Conservation (phyloP, 2,888 invertebrate species). For the Eupithecia pulchellata region DNA sequence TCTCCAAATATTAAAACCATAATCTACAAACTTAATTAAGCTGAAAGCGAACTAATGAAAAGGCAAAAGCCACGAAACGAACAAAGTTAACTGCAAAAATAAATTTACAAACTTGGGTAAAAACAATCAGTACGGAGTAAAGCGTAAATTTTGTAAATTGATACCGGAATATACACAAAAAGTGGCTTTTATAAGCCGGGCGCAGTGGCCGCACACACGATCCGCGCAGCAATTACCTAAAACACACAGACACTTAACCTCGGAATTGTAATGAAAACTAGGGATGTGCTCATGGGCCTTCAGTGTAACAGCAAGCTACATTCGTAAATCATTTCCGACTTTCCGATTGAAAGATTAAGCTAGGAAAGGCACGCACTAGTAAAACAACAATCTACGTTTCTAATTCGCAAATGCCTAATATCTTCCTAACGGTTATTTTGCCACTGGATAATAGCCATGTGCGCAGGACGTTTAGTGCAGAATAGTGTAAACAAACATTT, state of each 20-base stretch:
- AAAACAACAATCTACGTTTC: background rate
- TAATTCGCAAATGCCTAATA: no score
- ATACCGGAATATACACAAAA: constrained; percentile 70
- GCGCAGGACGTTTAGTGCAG: no score
- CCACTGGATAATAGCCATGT: no score
- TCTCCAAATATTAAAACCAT: constrained; percentile 20
- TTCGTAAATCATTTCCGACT: background rate
- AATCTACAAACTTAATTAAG: constrained; percentile 30
- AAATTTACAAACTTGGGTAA: constrained; percentile 47
- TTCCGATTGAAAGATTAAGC: background rate
- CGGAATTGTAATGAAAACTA: constrained; percentile 82
- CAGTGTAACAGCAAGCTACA: background rate
- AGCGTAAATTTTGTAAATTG: constrained; percentile 55
- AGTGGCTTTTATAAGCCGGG: constrained; percentile 66
- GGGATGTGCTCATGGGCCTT: constrained; percentile 21
- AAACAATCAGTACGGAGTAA: constrained; percentile 46
- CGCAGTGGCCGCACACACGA: constrained; percentile 63
- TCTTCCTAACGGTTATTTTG: no score
- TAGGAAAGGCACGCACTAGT: background rate
- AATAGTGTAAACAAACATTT: no score
- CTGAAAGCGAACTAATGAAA: constrained; percentile 30
- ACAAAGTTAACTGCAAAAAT: constrained; percentile 37
- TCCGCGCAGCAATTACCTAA: constrained; percentile 80
- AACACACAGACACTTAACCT: constrained; percentile 81
- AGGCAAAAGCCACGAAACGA: constrained; percentile 21